Conservation (phyloP, 2,113 vertebrate genomes). For the Laticauda colubrina region DNA sequence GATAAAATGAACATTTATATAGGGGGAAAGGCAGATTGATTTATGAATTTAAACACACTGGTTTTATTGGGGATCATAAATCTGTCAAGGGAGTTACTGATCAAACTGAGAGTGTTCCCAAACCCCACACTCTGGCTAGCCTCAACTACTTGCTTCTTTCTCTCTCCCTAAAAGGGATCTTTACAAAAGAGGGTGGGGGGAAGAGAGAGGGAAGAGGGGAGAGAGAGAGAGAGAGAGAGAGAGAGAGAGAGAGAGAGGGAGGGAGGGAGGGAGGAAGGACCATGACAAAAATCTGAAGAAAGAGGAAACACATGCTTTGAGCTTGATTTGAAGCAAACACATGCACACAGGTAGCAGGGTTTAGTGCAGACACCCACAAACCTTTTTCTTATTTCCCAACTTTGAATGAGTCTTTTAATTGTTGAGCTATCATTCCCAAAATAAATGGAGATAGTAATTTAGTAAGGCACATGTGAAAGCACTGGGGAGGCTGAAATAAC, state of each 20-base stretch:
- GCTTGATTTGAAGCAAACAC: neutral
- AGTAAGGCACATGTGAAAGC: neutral
- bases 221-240: too few species aligned
- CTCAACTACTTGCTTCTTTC: constrained; percentile 15
- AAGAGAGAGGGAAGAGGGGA: neutral
- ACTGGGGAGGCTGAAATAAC: neutral
- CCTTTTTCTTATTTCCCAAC: neutral
- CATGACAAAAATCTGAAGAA: neutral
- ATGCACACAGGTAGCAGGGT: neutral
- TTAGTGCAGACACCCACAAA: neutral
- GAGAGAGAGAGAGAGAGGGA: neutral
- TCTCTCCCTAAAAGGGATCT: neutral
- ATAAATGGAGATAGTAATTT: neutral
- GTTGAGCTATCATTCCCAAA: neutral
- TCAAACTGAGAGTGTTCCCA: constrained; percentile 69
- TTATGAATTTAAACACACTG: constrained; percentile 78
- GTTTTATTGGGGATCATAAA: constrained; percentile 89
- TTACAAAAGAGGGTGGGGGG: constrained; percentile 9
- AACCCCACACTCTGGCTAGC: constrained; percentile 47
- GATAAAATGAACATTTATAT: constrained; percentile 78
- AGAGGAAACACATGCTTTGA: neutral
- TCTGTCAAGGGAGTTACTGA: constrained; percentile 76
- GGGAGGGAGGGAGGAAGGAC: neutral
- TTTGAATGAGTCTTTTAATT: neutral
- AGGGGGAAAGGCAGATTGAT: constrained; percentile 82